Evolutionary conservation across 92 coral and sea anemone species (phyloP), one percentile per base, ranked within the genome.

Genomic region (Umimayanthus chanpuru): DNA sequence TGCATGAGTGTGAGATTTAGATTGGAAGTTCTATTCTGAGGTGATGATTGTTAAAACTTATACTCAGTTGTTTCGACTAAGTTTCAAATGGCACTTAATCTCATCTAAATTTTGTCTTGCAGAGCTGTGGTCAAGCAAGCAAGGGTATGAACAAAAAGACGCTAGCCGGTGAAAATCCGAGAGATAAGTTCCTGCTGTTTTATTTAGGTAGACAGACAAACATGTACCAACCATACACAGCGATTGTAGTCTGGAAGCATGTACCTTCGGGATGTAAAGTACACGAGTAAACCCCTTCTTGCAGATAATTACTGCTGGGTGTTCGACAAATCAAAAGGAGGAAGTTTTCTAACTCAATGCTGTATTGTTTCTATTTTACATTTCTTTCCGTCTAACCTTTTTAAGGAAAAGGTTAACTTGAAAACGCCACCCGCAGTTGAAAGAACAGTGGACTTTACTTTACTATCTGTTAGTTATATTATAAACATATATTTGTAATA

Each of bases 51-150:
- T 20, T 4, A 72, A 28, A 1, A 72, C 41, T 4, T 72, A 29
- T 72, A 2, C 11, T 72, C 12, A 28, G 41, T 29, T 72, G 29
- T 72, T 72, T 72, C 40, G 76, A 28, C 41, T 72, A 72, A 72
- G 32, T 72, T 72, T 0, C 26, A 72, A 72, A 72, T 72, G 16
- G 26, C 41, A 72, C 76, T 71, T 28, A 71, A 40, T 71, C 36
- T 71, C 76, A 11, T 73, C 77, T 71, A 73, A 73, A 73, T 7
- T 32, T 73, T 26, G 30, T 73, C 77, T 73, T 73, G 43, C 77
- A 73, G 77, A 73, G 77, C 6, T 73, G 77, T 73, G 77, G 41
- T 73, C 77, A 73, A 73, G 77, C 20, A 73, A 73, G 43, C 41
- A 73, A 73, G 44, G 44, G 47, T 30, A 73, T 30, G 4, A 73